These are phyloP conservation scores for Vulpes lagopus DNA, from an alignment of 2,113 vertebrate genomes.

Conservation along the genomic window DNA sequence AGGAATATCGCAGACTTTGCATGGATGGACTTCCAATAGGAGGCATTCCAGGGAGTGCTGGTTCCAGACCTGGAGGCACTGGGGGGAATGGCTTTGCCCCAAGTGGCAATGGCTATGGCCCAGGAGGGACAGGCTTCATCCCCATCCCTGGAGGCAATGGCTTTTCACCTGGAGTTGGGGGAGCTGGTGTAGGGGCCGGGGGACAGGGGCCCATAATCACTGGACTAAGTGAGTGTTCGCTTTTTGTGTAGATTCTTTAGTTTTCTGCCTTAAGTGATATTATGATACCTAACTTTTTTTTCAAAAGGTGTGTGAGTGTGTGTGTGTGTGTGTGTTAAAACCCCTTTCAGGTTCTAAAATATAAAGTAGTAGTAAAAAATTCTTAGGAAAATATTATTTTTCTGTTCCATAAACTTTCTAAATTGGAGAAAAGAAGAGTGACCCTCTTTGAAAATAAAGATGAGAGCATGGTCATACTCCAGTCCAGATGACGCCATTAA, in stretches of 20 bases:
- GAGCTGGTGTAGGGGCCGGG: constrained; percentile 83
- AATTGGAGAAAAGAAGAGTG: constrained; percentile 19
- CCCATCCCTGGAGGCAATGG: constrained; percentile 87
- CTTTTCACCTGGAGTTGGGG: constrained; percentile 84
- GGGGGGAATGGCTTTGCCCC: constrained; percentile 82
- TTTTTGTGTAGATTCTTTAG: neutral
- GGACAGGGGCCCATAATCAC: constrained; percentile 87
- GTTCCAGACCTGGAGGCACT: constrained; percentile 84
- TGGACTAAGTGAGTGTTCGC: constrained; percentile 87
- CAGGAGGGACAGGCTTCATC: constrained; percentile 86
- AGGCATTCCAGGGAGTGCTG: constrained; percentile 80
- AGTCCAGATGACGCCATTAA: neutral
- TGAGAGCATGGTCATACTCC: neutral
- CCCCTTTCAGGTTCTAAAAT: neutral
- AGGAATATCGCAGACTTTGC: constrained; percentile 90
- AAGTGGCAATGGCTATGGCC: constrained; percentile 80
- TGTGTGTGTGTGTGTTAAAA: neutral
- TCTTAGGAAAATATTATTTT: constrained; percentile 39
- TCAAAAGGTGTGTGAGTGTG: neutral
- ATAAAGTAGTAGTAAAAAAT: constrained; percentile 1
- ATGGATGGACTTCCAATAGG: constrained; percentile 83
- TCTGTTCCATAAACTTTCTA: neutral
- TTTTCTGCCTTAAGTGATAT: neutral
- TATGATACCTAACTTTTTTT: neutral
- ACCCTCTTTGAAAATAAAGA: constrained; percentile 31